Evolutionary conservation across 2,113 vertebrate genomes (phyloP).

Genomic region (Ochotona curzoniae): DNA sequence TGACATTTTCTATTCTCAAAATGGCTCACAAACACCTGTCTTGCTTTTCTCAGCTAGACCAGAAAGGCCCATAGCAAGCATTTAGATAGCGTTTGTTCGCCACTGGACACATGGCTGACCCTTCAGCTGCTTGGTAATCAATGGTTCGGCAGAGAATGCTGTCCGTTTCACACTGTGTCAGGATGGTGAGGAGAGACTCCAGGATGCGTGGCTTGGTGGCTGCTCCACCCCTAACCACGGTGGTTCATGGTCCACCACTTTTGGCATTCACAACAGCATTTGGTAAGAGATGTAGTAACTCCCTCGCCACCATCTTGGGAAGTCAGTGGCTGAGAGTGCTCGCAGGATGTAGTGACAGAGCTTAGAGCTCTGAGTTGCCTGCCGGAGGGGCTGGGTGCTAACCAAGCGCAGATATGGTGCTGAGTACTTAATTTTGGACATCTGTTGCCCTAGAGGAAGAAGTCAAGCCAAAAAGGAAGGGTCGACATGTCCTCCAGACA

Average conservation of each 20-base stretch:
- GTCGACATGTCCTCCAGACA: conserved; percentile 71
- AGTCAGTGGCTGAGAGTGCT: conserved; percentile 70
- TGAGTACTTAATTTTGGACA: conserved; percentile 75
- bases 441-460: conserved; percentile 72
- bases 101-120: not conserved
- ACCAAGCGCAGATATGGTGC: conserved; percentile 14
- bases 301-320: conserved; percentile 31
- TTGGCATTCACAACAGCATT: conserved; percentile 68
- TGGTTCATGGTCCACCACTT: conserved; percentile 49
- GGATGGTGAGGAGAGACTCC: conserved; percentile 41
- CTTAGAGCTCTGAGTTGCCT: conserved; percentile 1
- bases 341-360: conserved; percentile 75
- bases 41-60: not conserved
- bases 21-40: not conserved
- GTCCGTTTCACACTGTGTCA: not conserved
- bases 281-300: conserved; percentile 76
- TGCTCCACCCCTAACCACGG: conserved; percentile 76
- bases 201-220: conserved; percentile 67
- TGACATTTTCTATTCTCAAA: not conserved
- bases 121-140: not conserved
- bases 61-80: not conserved
- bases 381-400: not conserved
- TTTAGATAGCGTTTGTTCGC: not conserved
- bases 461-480: conserved; percentile 77
- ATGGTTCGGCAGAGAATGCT: not conserved